Conservation (phyloP, 2,888 invertebrate genomes). For the Endotricha flammealis region DNA sequence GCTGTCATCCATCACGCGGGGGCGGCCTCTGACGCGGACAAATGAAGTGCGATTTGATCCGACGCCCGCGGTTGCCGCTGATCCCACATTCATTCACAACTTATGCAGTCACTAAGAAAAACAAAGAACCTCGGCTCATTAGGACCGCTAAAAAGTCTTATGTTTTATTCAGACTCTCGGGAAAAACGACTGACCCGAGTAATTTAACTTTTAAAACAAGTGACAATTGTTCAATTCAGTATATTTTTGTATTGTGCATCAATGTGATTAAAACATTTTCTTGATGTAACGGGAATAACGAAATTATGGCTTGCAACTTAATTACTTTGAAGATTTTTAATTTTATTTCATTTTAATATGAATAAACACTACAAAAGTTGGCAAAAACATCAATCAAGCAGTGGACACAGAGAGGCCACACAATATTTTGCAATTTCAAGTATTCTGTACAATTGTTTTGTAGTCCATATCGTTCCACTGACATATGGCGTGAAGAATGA, state of each 20-base stretch:
- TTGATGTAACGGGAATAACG: no score
- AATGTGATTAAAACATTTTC: conserved; percentile 37
- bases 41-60: conserved; percentile 76
- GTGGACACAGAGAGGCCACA: no score
- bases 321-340: no score
- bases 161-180: conserved; percentile 67
- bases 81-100: conserved; percentile 66
- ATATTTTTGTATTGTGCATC: conserved; percentile 40
- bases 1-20: conserved; percentile 62
- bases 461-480: neutral
- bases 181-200: conserved; percentile 58
- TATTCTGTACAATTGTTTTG: neutral
- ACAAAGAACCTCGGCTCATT: conserved; percentile 63
- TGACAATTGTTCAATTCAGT: conserved; percentile 62
- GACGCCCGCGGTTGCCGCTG: conserved; percentile 45
- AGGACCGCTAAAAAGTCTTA: conserved; percentile 62
- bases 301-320: no score
- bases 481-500: conserved; percentile 34
- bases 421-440: no score
- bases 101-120: conserved; percentile 69
- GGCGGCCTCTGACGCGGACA: conserved; percentile 63
- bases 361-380: no score
- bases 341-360: no score
- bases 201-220: conserved; percentile 71
- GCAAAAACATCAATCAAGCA: no score